Percentiles rank a stretch among this genome's conserved stretches.
phyloP scores from a whole-genome alignment of 2,113 vertebrate genomes.

The Carollia perspicillata region DNA sequence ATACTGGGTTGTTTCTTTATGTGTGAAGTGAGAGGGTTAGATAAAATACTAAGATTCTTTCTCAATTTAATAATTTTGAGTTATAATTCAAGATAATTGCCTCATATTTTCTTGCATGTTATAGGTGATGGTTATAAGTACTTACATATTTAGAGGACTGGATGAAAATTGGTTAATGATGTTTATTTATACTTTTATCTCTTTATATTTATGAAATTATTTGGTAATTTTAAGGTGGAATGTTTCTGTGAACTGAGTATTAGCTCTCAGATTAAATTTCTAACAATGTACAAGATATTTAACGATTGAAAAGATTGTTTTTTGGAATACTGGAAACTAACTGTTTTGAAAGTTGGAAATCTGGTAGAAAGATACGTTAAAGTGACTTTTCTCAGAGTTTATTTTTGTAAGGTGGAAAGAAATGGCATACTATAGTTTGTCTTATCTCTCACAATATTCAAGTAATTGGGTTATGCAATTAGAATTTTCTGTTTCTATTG shows the following conservation, averaged over 20 bases:
- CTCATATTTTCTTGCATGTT: background rate
- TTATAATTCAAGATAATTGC: background rate
- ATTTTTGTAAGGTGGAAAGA: background rate
- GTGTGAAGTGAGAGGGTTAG: background rate
- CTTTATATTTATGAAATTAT: background rate
- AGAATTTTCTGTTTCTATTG: background rate
- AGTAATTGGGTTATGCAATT: background rate
- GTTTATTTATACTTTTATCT: background rate
- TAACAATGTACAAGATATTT: slow-evolving; percentile 11
- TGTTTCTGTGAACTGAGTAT: background rate
- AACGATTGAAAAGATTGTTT: slow-evolving; percentile 29
- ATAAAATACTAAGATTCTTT: background rate
- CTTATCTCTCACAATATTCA: background rate
- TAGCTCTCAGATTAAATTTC: slow-evolving; percentile 35
- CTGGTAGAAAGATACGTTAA: background rate
- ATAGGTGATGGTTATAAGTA: background rate
- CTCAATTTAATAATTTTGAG: background rate
- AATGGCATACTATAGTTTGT: background rate
- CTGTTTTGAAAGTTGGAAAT: slow-evolving; percentile 28
- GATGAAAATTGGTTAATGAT: background rate
- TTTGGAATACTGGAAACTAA: background rate
- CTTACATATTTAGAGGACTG: slow-evolving; percentile 26
- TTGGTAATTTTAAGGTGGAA: background rate
- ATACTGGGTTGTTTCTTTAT: background rate
- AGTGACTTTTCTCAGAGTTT: slow-evolving; percentile 7